Evolutionary conservation across 2,797 vertebrate species (phyloP), one percentile per base, ranked within the genome.

Genomic region (Oryzias dopingdopingensis): DNA sequence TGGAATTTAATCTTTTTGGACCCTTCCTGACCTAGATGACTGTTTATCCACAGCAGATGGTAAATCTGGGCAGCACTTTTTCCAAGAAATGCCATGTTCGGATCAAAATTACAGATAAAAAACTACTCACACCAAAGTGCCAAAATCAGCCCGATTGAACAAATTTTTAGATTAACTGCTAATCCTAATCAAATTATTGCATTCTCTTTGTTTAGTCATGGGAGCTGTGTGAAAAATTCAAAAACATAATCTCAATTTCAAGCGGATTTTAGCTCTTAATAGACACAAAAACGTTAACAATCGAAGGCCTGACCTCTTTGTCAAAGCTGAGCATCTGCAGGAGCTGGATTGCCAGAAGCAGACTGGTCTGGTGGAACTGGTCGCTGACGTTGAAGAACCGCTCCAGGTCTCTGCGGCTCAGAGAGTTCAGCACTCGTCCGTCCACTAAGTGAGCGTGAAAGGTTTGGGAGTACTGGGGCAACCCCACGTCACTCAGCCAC

Each of bases 401-500:
- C 66, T 96, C 93, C 80, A 95, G 86, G 83, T 96, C 94, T 14
- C 90, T 70, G 68, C 92, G 92, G 65, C 88, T 92, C 52, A 96
- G 89, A 1, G 93, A 94, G 79, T 91, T 91, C 52, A 95, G 79
- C 74, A 95, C 89, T 20, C 94, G 89, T 2, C 94, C 94, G 0
- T 95, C 94, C 14, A 95, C 91, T 37, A 95, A 82, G 80, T 94
- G 88, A 65, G 82, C 88, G 37, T 93, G 93, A 83, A 95, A 95
- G 52, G 85, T 90, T 77, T 94, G 94, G 6, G 93, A 92, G 79
- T 95, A 95, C 62, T 94, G 94, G 18, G 92, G 86, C 65, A 95
- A 86, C 1, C 94, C 94, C 10, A 95, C 89, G n/a, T 95, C 94
- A 2, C 86, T 92, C 70, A 96, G 87, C 94, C 94, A 96, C 0